Base-by-base conservation (phyloP, 2,888 invertebrate genomes). In the Drosophila pseudotalamancana region DNA sequence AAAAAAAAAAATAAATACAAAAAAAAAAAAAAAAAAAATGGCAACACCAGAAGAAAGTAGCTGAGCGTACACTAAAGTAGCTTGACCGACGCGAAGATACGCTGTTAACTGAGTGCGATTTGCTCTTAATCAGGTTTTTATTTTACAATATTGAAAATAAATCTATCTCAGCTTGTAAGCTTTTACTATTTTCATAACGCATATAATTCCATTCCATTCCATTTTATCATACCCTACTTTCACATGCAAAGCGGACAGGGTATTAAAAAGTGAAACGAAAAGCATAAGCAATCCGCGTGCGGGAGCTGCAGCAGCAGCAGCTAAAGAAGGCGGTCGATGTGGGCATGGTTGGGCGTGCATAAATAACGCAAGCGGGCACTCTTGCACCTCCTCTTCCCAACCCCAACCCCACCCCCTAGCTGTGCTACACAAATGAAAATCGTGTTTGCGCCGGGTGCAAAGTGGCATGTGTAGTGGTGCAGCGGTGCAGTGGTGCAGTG, bases 401-500 rank as follows among this genome's bases (percentile, higher is more conserved):
- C 12, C 2, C 6, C 8, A n/a, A 5, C 19, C 6, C 27, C 11
- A 0, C 1, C 0, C 29, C 4, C 25, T 16, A 12, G 42, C 48
- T 46, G 60, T 86, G 80, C 77, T 49, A 87, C 87, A 82, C 88
- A 82, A 82, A 82, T 88, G 88, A 82, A 82, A 84, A 80, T 88
- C 88, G 81, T 82, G 88, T 82, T 82, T 86, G 70, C 84, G 53
- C 45, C 84, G 81, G 88, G 88, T 82, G 81, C 88, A 82, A 82
- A 82, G 81, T 82, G 81, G 81, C 81, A 83, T 88, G 84, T 81
- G 80, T 68, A 79, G 84, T 79, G 87, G 84, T 67, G 69, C 78
- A 49, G 48, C 48, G 57, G 57, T 49, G 49, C 49, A 49, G 49
- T 32, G 46, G 19, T 69, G 55, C 55, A 25, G 51, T 42, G 34